Evolutionary conservation across 2,888 invertebrate species (phyloP).

Genomic region (Trichogramma dendrolimi): DNA sequence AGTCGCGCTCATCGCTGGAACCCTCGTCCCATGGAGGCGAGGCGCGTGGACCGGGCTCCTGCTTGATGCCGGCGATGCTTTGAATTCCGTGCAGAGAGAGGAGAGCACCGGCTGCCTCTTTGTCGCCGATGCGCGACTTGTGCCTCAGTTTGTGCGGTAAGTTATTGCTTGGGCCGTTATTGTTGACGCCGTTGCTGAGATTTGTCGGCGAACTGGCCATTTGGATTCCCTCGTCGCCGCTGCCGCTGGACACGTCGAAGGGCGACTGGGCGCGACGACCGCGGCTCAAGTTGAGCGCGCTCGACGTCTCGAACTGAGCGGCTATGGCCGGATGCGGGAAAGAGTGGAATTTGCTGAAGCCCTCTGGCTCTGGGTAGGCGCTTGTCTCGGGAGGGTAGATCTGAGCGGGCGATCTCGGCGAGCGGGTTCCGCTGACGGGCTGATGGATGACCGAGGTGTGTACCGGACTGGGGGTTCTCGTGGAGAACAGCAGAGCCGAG

Average conservation of each 20-base stretch:
- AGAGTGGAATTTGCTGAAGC: conserved; percentile 56
- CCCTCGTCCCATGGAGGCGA: conserved; percentile 87
- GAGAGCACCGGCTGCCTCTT: conserved; percentile 78
- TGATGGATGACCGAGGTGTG: conserved; percentile 63
- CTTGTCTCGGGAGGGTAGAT: conserved; percentile 43
- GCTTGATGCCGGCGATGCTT: conserved; percentile 59
- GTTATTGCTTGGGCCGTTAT: conserved; percentile 63
- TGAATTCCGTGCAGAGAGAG: conserved; percentile 68
- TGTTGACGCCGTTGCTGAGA: conserved; percentile 42
- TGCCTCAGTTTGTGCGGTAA: conserved; percentile 87
- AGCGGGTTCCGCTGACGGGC: conserved; percentile 51
- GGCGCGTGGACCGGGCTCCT: conserved; percentile 75
- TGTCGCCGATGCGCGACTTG: conserved; percentile 85
- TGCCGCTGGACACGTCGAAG: conserved; percentile 70
- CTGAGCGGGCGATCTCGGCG: conserved; percentile 46
- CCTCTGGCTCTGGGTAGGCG: conserved; percentile 43
- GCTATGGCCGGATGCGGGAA: conserved; percentile 43
- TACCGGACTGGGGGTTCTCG: conserved; percentile 56
- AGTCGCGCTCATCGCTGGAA: conserved; percentile 85
- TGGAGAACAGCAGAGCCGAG: conserved; percentile 56
- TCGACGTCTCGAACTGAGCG: conserved; percentile 54
- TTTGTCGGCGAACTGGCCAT: conserved; percentile 51
- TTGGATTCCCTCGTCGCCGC: conserved; percentile 59
- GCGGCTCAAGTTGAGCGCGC: conserved; percentile 70
- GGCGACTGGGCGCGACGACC: conserved; percentile 62